Base-by-base conservation (phyloP, 2,888 invertebrate species). In the Lutraria lutraria region DNA sequence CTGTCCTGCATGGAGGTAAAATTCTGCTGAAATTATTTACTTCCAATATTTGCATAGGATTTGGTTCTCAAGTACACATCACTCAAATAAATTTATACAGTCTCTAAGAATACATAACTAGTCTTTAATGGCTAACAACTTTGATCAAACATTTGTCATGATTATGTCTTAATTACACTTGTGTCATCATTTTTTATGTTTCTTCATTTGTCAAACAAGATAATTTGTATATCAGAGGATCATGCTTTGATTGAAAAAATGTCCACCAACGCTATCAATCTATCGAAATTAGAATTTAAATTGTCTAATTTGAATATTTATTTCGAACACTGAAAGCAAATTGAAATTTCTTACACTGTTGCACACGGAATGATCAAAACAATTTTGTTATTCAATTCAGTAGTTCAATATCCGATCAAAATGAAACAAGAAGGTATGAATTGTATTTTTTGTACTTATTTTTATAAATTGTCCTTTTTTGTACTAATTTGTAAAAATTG, bases 221-320 rank as follows among this genome's bases (percentile, higher is more conserved):
- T 76, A 34, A 68, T 19, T 13, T 34, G 31, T 4, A 34, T 25
- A 21, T 25, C 29, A 31, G 6, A 31, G 76, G 31, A n/a, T 76
- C 76, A 31, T 19, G 3, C 10, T 31, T 25, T 15, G 76, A 76
- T 76, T 34, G 31, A 31, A 76, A 19, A 25, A 76, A 76, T 76
- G 76, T 76, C 76, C 29, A 16, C 0, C 16, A 15, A 76, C 29
- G 31, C 25, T 19, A 25, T 31, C 16, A 31, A 76, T 76, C 76
- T 68, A 25, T 68, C 76, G 29, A 76, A 76, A 76, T 31, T 76
- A 31, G 31, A n/a, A 76, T 76, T 76, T 76, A 76, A 76, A 76
- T 76, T 16, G 76, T 76, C 16, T 19, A 31, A 16, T 13, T 76
- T 76, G 34, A 31, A 34, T 76, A 76, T 34, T 76, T 34, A 76